A percentile compares a stretch with the other conserved stretches of the same genome.
Conservation (phyloP, 2,797 vertebrate species). For the Neostethus bicornis region DNA sequence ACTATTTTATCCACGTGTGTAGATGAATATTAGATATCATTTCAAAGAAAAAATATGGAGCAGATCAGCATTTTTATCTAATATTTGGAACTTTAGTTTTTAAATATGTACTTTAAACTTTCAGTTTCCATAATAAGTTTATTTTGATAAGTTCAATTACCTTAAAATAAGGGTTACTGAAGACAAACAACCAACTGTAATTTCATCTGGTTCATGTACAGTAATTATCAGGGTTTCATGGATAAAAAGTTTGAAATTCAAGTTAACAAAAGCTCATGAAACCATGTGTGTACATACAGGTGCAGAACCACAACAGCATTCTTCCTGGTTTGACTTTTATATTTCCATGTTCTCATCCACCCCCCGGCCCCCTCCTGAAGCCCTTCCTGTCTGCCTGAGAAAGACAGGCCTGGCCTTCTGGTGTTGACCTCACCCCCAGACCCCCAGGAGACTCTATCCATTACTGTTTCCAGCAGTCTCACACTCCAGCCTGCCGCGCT, state of each 20-base stretch:
- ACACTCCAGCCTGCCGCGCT: conserved; percentile 61
- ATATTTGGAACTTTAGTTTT: background rate
- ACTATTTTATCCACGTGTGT: too few species aligned
- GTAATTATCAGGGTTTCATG: conserved; percentile 28
- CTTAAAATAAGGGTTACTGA: background rate
- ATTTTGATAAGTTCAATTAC: too few species aligned
- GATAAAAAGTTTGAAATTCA: too few species aligned
- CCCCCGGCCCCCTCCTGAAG: conserved; percentile 46
- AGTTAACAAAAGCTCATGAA: conserved; percentile 27
- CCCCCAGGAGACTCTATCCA: conserved; percentile 67
- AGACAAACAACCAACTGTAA: background rate
- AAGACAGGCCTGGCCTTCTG: conserved; percentile 49
- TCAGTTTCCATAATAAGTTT: background rate
- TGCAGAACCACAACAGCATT: conserved; percentile 20
- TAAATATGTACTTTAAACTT: background rate
- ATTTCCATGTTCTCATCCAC: conserved; percentile 77
- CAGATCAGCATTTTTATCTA: background rate
- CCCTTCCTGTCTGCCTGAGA: conserved; percentile 67
- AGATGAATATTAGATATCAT: background rate
- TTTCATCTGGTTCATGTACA: conserved; percentile 11
- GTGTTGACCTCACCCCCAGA: conserved; percentile 69
- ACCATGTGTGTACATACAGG: conserved; percentile 29
- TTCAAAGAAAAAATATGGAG: background rate
- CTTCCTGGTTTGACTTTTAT: conserved; percentile 41
- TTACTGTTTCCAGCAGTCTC: conserved; percentile 69